Percentiles rank a stretch among this genome's conserved stretches.
Conservation (phyloP, 2,888 invertebrate species). For the Seira sanloemensis region DNA sequence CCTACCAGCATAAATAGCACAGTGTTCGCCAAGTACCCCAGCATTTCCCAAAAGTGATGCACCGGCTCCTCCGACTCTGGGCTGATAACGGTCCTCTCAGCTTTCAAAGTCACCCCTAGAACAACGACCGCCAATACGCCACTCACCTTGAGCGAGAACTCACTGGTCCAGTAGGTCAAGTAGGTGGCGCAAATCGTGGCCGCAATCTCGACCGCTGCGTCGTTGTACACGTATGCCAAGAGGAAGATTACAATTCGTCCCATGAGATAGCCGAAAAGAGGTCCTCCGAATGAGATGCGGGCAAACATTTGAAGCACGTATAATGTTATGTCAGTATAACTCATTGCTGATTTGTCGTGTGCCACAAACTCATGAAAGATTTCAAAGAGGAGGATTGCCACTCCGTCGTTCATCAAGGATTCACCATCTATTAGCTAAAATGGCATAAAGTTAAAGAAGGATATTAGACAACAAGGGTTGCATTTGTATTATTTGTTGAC, state of each 20-base stretch:
- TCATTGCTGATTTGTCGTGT: no score
- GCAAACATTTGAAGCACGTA: slow-evolving; percentile 73
- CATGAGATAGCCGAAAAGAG: slow-evolving; percentile 75
- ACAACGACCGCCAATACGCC: slow-evolving; percentile 77
- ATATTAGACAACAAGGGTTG: slow-evolving; percentile 30
- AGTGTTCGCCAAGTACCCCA: slow-evolving; percentile 78
- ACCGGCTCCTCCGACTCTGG: slow-evolving; percentile 76
- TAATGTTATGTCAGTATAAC: slow-evolving; percentile 75
- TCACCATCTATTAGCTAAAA: slow-evolving; percentile 73
- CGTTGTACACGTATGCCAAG: slow-evolving; percentile 76
- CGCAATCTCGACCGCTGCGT: slow-evolving; percentile 76
- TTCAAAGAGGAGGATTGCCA: slow-evolving; percentile 76
- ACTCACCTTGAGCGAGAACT: slow-evolving; percentile 74
- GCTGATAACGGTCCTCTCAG: slow-evolving; percentile 76
- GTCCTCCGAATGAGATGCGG: slow-evolving; percentile 75
- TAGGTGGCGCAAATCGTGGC: slow-evolving; percentile 76
- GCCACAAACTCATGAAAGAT: slow-evolving; percentile 76
- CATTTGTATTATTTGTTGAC: slow-evolving; percentile 59
- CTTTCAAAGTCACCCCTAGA: slow-evolving; percentile 76
- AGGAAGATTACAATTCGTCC: slow-evolving; percentile 75
- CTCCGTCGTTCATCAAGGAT: slow-evolving; percentile 77
- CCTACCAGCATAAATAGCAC: slow-evolving; percentile 81
- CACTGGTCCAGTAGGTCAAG: slow-evolving; percentile 76
- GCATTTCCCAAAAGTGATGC: slow-evolving; percentile 77
- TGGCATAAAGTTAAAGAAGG: slow-evolving; percentile 21